Percentiles rank a stretch among this genome's conserved stretches.
Evolutionary conservation across 2,797 vertebrate species (phyloP).

Genomic region (Macrochelys suwanniensis): DNA sequence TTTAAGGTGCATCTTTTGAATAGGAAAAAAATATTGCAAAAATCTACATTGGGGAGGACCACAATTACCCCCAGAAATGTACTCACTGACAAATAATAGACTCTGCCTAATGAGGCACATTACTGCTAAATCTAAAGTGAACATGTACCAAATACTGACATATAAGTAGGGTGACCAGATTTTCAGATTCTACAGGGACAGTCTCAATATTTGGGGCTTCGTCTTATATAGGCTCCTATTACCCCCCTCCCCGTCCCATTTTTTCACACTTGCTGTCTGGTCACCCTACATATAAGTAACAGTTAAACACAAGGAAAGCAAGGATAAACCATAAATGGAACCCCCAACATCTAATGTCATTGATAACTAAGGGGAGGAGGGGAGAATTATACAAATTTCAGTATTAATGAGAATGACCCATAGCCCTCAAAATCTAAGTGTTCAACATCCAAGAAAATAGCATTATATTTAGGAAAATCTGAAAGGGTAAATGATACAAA

Average conservation of each 20-base stretch:
- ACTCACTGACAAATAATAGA: not conserved
- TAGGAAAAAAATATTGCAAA: not conserved
- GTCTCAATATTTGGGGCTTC: too few species aligned
- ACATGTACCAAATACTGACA: not conserved
- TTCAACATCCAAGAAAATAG: not conserved
- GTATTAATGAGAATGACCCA: not conserved
- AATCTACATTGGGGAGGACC: not conserved
- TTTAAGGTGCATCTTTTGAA: not conserved
- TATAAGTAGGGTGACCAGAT: too few species aligned
- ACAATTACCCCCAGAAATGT: accelerated
- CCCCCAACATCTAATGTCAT: accelerated
- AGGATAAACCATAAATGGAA: not conserved
- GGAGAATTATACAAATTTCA: not conserved
- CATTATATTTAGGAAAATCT: not conserved
- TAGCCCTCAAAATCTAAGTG: accelerated
- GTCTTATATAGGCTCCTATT: too few species aligned
- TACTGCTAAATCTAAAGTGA: not conserved
- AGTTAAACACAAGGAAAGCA: not conserved
- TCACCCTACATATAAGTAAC: not conserved
- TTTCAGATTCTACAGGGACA: too few species aligned
- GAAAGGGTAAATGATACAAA: not conserved
- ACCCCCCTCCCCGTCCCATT: too few species aligned
- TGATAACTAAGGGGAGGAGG: too few species aligned
- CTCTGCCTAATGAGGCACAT: not conserved
- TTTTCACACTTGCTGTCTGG: too few species aligned